Evolutionary conservation across 2,888 invertebrate species (phyloP).

Genomic region (Zonitis immaculata): DNA sequence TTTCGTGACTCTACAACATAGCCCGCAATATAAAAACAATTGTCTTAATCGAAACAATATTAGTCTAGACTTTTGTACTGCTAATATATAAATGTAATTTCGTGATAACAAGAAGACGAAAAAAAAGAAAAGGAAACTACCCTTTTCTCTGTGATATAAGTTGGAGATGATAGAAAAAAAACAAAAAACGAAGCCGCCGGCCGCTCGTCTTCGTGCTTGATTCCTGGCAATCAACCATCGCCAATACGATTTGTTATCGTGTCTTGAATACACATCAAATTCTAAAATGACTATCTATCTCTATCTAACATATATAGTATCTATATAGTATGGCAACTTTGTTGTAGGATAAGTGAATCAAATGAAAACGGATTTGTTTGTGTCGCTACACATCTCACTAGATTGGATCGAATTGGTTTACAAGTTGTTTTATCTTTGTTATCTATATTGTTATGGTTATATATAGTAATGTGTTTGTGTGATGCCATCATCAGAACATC

Average conservation of each 20-base stretch:
- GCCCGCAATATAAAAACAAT: no score
- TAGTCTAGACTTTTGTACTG: background rate
- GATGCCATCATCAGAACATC: background rate
- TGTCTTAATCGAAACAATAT: no score
- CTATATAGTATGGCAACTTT: background rate
- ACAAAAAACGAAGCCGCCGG: constrained; percentile 7
- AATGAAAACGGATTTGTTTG: constrained; percentile 43
- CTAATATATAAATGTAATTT: background rate
- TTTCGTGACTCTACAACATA: background rate
- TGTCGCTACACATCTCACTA: constrained; percentile 34
- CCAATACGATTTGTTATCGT: constrained; percentile 40
- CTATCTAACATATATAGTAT: background rate
- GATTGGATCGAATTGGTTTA: constrained; percentile 35
- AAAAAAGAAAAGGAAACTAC: background rate
- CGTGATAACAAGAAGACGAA: no score
- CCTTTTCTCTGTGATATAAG: no score
- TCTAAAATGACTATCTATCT: background rate
- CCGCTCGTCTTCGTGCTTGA: constrained; percentile 29
- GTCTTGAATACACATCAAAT: constrained; percentile 34
- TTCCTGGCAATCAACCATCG: constrained; percentile 40
- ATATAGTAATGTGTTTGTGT: no score
- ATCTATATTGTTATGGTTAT: constrained; percentile 9
- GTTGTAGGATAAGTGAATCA: constrained; percentile 26
- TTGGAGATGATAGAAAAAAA: background rate
- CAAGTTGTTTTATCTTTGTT: constrained; percentile 14